Conservation (phyloP, 1,140 invertebrate genomes). For the Lasioglossum baleicum region DNA sequence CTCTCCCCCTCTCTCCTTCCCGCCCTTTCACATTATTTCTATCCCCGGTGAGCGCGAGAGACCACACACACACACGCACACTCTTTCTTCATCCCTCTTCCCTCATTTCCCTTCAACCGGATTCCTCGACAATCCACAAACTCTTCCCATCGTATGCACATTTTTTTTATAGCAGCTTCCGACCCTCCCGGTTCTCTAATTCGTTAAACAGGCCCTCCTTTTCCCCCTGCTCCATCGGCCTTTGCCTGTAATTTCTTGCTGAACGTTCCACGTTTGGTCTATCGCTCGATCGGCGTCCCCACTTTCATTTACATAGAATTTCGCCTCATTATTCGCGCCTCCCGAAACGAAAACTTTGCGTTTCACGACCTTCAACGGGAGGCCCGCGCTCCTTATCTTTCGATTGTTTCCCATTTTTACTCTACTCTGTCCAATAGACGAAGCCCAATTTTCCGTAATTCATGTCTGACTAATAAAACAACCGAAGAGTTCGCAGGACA, state of each 20-base stretch:
- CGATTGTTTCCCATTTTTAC: no score
- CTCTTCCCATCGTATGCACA: constrained; percentile 44
- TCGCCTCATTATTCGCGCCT: background rate
- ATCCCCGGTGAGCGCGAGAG: constrained; percentile 39
- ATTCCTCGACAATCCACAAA: constrained; percentile 38
- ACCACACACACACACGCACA: background rate
- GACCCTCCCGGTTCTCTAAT: constrained; percentile 36
- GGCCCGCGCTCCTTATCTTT: no score
- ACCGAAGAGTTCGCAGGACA: no score
- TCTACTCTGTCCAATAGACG: no score
- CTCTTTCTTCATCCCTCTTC: constrained; percentile 62
- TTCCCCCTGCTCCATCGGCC: background rate
- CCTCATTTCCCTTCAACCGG: constrained; percentile 55
- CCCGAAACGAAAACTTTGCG: background rate
- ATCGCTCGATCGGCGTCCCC: background rate
- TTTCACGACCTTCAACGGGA: background rate
- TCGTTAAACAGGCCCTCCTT: constrained; percentile 38
- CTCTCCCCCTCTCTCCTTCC: constrained; percentile 5
- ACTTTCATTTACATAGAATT: background rate
- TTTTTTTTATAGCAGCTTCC: constrained; percentile 31
- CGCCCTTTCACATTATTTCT: constrained; percentile 49
- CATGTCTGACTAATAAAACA: no score
- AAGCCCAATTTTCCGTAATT: no score
- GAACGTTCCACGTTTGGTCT: background rate
- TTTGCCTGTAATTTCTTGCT: constrained; percentile 1